Percentiles rank a stretch among this genome's conserved stretches.
phyloP scores from a whole-genome alignment of 2,888 invertebrate species.

The Andricus quercusramuli region DNA sequence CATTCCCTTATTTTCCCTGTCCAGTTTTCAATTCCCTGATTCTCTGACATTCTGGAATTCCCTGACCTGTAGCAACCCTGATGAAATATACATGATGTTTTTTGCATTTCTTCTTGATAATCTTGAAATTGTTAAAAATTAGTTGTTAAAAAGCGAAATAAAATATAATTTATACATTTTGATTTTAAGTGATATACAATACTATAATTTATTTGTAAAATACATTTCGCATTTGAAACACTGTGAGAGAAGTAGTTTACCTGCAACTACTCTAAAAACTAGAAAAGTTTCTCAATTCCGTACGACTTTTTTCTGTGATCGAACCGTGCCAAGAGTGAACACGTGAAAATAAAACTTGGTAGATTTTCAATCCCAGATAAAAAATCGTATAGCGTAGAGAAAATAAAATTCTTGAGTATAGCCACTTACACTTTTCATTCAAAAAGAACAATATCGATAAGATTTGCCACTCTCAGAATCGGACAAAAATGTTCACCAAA shows the following conservation, averaged over 20 bases:
- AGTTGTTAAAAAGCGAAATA: too few relatives aligned
- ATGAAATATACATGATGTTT: too few relatives aligned
- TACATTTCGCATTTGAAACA: constrained; percentile 7
- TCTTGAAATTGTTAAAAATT: too few relatives aligned
- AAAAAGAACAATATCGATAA: not conserved
- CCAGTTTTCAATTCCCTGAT: too few relatives aligned
- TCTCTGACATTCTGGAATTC: too few relatives aligned
- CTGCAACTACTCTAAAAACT: constrained; percentile 15
- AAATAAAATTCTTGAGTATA: constrained; percentile 23
- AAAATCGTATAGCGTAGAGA: constrained; percentile 9
- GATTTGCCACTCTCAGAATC: not conserved
- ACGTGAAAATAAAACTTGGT: constrained; percentile 25
- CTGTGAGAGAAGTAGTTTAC: constrained; percentile 15
- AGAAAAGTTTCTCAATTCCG: constrained; percentile 28
- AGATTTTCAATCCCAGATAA: constrained; percentile 32
- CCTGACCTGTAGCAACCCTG: too few relatives aligned
- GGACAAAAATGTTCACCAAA: not conserved
- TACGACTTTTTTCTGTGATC: constrained; percentile 24
- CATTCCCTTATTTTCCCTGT: too few relatives aligned
- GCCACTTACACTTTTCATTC: constrained; percentile 17
- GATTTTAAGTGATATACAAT: not conserved
- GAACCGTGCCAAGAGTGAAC: constrained; percentile 22
- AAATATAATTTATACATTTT: too few relatives aligned
- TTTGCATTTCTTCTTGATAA: too few relatives aligned
- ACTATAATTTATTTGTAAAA: not conserved